Base-by-base conservation (phyloP, 2,797 vertebrate genomes). In the Smutsia temminckii region DNA sequence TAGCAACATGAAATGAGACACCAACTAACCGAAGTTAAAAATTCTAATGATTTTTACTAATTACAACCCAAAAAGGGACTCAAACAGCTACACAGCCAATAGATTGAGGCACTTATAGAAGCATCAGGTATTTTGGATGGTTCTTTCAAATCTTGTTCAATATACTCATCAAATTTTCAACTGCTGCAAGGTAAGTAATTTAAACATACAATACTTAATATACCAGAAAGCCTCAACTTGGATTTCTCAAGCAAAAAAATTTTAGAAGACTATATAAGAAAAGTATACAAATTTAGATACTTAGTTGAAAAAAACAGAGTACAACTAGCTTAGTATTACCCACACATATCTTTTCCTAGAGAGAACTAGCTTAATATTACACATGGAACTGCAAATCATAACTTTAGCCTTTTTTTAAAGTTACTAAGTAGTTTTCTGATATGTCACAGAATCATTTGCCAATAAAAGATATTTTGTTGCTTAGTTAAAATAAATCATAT, bases 151-250 rank as follows among this genome's bases (percentile, higher is more conserved):
- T 9, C 57, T 34, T 95, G 51, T 86, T 84, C 61, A 87, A 78
- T 72, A 79, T 74, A 59, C n/a, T 91, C 68, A 96, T 77, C 79
- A 96, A 91, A 84, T 63, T 91, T 93, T 92, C 71, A 96, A 89
- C 49, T 85, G 57, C 49, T 94, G 27, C 55, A 51, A 72, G 69
- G 88, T n/a, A 6, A 94, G 27, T 42, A 61, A 78, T 83, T 95
- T 84, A 89, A 91, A 96, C 7, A 75, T 90, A 86, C 17, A 93
- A 53, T 57, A 83, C n/a, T 69, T 79, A 93, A 89, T 59, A 29
- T 81, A 92, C 32, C 74, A 96, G 51, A 93, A 95, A 96, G 61
- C 32, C 90, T 83, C 63, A 37, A 94, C 68, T 79, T 96, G 34
- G 27, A 88, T 46, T 90, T 93, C 37, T 86, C 37, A 90, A 94